Evolutionary conservation across 2,797 vertebrate species (phyloP).

Genomic region (Manis pentadactyla): DNA sequence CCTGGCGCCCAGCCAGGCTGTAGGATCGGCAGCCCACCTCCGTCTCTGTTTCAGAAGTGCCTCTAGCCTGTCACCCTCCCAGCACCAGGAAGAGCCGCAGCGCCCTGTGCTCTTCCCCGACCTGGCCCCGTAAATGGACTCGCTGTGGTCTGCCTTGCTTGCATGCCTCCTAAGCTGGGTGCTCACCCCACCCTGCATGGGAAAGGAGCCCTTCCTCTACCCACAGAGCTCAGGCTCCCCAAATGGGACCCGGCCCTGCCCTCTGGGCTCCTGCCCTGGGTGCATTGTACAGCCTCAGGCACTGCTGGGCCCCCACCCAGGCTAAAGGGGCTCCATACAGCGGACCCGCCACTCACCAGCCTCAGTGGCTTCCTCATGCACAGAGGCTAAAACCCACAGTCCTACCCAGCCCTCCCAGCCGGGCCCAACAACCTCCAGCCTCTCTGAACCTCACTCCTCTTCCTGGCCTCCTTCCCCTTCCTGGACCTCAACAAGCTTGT

Average conservation of each 20-base stretch:
- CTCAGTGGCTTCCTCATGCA: not conserved
- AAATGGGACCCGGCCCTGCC: not conserved
- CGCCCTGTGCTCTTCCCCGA: not conserved
- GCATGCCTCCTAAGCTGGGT: not conserved
- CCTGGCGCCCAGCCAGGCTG: not conserved
- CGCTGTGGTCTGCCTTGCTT: not conserved
- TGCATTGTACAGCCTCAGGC: not conserved
- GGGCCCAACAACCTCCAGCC: not conserved
- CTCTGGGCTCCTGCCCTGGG: not conserved
- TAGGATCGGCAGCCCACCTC: not conserved
- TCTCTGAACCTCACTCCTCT: not conserved
- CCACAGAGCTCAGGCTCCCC: not conserved
- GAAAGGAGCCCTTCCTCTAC: not conserved
- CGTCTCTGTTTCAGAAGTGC: not conserved
- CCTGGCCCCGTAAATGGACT: not conserved
- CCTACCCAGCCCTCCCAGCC: no score
- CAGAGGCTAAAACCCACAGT: not conserved
- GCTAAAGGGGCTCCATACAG: not conserved
- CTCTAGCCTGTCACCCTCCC: not conserved
- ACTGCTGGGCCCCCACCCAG: not conserved
- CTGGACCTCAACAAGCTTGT: not conserved
- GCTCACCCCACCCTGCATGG: no score
- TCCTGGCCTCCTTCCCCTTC: not conserved
- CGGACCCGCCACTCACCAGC: not conserved
- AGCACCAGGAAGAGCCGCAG: not conserved